Percentiles rank a stretch among this genome's conserved stretches.
These are phyloP conservation scores for Brachypteracias leptosomus DNA, from an alignment of 2,113 vertebrate genomes.

Conservation along the genomic window DNA sequence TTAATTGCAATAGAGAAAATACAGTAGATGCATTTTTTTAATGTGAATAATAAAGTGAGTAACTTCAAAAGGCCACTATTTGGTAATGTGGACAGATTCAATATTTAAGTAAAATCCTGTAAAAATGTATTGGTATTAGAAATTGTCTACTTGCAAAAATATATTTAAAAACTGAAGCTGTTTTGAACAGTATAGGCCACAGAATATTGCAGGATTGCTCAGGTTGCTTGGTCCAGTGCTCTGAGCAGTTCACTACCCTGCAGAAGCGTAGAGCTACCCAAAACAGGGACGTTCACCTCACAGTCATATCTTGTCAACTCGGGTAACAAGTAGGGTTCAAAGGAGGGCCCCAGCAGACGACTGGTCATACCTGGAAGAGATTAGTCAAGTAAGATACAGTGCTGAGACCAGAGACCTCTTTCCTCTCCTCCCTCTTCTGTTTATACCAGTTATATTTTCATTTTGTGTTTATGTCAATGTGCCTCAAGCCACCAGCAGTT, in stretches of 20 bases:
- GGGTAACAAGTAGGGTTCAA: slow-evolving; percentile 85
- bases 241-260: slow-evolving; percentile 93
- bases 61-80: slow-evolving; percentile 78
- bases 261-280: slow-evolving; percentile 89
- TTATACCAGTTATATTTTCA: neutral
- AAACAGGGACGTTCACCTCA: slow-evolving; percentile 93
- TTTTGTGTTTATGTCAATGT: neutral
- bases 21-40: slow-evolving; percentile 73
- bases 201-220: neutral
- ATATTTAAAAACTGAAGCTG: slow-evolving; percentile 73
- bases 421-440: neutral
- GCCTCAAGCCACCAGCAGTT: neutral
- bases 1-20: slow-evolving; percentile 76
- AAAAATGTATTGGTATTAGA: slow-evolving; percentile 78
- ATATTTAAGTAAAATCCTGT: slow-evolving; percentile 73
- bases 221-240: slow-evolving; percentile 94
- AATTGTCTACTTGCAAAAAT: slow-evolving; percentile 77
- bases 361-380: slow-evolving; percentile 83
- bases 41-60: slow-evolving; percentile 72
- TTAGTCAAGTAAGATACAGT: neutral
- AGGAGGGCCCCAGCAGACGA: slow-evolving; percentile 86
- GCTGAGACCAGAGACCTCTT: neutral
- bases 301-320: slow-evolving; percentile 97
- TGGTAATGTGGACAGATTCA: slow-evolving; percentile 70
- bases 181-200: slow-evolving; percentile 36